Evolutionary conservation across 2,888 invertebrate genomes (phyloP), one percentile per base, ranked within the genome.

Genomic region (Tromatobia lineatoria): DNA sequence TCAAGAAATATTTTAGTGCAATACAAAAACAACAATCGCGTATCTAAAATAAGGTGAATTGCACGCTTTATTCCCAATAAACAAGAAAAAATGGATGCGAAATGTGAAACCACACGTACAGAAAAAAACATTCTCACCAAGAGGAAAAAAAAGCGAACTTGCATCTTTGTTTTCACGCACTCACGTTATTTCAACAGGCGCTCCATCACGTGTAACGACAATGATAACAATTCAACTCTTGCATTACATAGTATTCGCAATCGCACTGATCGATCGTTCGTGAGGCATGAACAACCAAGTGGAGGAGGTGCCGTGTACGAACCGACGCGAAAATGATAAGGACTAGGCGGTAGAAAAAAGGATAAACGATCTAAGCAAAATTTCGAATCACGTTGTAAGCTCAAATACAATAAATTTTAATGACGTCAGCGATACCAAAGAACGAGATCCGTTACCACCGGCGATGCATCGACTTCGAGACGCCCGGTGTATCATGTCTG

Each of bases 281-380:
- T 45, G 50, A 69, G 67, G 79, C 79, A 42, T 75, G 80, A 64
- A 78, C 59, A 78, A 82, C 69, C 69, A 54, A 70, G 74, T 70
- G 75, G 70, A 75, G 83, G 80, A 83, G 75, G 80, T 83, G 83
- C 79, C 83, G 80, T 83, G 83, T 69, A 70, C 81, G 81, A 82
- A 76, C 47, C 50, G 71, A 73, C 52, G 57, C 77, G 66, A 77
- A 77, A 82, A 82, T 82, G 71, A 77, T 77, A 64, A 64, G 52
- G 13, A 20, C 13, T 38, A 66, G 45, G n/a, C 64, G 18, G 25
- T 47, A 67, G 25, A 20, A 18, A 71, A 6, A 25, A 54, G 61
- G n/a, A 79, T 54, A 67, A 71, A 50, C 15, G 11, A 59, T 45
- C 15, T 20, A 45, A 38, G 57, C 57, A 29, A 61, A 66, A 42